phyloP scores from a whole-genome alignment of 1,140 invertebrate species.

The Ptiloglossa arizonensis region DNA sequence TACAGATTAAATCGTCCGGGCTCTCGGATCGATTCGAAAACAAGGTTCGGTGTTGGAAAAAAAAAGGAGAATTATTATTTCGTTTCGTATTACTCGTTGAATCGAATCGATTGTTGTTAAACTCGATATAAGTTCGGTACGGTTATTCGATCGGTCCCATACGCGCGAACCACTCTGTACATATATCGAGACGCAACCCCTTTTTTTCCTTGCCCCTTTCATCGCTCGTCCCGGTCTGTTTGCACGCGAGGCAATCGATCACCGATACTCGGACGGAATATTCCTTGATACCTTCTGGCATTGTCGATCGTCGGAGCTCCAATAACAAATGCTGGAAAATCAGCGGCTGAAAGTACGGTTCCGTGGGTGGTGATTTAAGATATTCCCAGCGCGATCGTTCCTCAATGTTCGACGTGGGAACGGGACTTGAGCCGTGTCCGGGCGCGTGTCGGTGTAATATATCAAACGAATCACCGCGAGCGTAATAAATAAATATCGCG shows the following conservation, averaged over 20 bases:
- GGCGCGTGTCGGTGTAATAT: background rate
- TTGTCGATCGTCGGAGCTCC: conserved; percentile 24
- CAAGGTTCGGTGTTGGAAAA: no score
- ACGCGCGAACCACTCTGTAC: background rate
- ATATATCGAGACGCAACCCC: background rate
- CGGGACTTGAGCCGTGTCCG: background rate
- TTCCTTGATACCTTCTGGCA: conserved; percentile 31
- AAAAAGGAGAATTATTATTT: no score
- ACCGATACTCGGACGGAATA: conserved; percentile 40
- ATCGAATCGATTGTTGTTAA: background rate
- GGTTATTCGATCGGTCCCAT: background rate
- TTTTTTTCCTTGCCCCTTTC: no score
- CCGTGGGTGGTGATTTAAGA: background rate
- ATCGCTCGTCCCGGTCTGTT: conserved; percentile 10
- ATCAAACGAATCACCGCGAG: no score
- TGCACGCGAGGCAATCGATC: conserved; percentile 44
- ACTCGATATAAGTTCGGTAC: background rate
- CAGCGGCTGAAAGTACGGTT: conserved; percentile 9
- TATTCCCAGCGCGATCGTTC: background rate
- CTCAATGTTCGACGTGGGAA: background rate
- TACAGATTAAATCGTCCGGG: no score
- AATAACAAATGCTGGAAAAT: conserved; percentile 44
- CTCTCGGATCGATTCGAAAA: no score
- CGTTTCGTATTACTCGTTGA: no score
- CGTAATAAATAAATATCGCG: no score